These are phyloP conservation scores for Gallinago paraguaiae DNA, from an alignment of 2,113 vertebrate species.

Conservation along the genomic window DNA sequence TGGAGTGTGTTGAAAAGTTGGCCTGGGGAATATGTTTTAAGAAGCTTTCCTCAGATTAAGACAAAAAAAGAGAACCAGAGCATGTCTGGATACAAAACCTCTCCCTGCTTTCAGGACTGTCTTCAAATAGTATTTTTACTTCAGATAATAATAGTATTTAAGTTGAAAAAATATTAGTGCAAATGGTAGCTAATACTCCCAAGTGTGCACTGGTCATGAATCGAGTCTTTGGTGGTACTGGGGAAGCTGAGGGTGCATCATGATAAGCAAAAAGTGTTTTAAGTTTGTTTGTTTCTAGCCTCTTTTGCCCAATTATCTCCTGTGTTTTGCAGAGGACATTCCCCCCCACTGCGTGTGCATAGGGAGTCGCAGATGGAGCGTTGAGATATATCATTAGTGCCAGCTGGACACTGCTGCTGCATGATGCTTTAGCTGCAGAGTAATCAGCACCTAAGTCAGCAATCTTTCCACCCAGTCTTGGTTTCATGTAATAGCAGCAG, in stretches of 20 bases:
- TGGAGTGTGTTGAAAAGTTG: neutral
- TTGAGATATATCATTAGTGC: neutral
- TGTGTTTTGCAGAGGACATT: neutral
- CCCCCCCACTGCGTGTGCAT: fast-evolving
- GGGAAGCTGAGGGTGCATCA: neutral
- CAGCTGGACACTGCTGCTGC: neutral
- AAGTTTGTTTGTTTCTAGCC: neutral
- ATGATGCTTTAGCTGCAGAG: neutral
- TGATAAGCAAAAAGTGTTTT: neutral
- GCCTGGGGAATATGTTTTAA: neutral
- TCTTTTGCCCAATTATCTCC: neutral
- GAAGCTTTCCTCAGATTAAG: neutral
- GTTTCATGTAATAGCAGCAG: neutral
- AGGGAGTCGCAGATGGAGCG: neutral
- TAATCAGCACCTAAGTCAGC: neutral
- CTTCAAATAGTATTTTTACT: neutral
- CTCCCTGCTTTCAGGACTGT: neutral
- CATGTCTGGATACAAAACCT: neutral
- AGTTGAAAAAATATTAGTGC: neutral
- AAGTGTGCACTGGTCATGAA: neutral
- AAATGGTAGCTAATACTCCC: neutral
- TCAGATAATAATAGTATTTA: neutral
- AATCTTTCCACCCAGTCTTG: neutral
- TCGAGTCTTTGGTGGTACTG: neutral
- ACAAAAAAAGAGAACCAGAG: neutral